phyloP scores from a whole-genome alignment of 2,113 vertebrate species.

The Guaruba guarouba region DNA sequence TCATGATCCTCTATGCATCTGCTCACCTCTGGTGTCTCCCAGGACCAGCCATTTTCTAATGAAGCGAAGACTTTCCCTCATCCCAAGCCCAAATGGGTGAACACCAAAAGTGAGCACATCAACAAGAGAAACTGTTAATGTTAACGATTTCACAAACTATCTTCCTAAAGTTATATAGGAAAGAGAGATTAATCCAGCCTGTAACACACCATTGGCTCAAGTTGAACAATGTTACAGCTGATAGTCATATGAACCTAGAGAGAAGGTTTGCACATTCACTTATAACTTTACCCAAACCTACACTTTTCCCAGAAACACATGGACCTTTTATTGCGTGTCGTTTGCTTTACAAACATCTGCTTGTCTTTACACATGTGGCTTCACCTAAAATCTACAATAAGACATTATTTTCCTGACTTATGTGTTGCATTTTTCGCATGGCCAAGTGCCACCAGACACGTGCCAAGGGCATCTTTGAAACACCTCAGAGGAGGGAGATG shows the following conservation, averaged over 20 bases:
- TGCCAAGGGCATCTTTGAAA: neutral
- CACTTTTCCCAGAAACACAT: accelerated
- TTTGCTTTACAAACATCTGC: neutral
- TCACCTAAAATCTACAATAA: neutral
- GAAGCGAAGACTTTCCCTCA: neutral
- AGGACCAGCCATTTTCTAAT: neutral
- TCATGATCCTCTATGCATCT: neutral
- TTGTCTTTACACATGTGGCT: neutral
- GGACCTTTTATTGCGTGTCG: neutral
- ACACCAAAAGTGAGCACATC: neutral
- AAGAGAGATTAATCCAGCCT: neutral
- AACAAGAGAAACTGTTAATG: neutral
- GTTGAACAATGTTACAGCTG: neutral
- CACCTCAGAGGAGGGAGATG: neutral
- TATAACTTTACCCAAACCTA: neutral
- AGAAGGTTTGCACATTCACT: neutral
- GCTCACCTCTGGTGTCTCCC: neutral
- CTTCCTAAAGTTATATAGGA: neutral
- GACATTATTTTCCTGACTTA: neutral
- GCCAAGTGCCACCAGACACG: neutral
- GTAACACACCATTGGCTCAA: neutral
- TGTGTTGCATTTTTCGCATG: neutral
- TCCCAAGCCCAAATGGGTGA: neutral
- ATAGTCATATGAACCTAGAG: neutral
- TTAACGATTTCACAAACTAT: neutral